Conservation (phyloP, 1,140 invertebrate genomes). For the Philopotamus ludificatus region DNA sequence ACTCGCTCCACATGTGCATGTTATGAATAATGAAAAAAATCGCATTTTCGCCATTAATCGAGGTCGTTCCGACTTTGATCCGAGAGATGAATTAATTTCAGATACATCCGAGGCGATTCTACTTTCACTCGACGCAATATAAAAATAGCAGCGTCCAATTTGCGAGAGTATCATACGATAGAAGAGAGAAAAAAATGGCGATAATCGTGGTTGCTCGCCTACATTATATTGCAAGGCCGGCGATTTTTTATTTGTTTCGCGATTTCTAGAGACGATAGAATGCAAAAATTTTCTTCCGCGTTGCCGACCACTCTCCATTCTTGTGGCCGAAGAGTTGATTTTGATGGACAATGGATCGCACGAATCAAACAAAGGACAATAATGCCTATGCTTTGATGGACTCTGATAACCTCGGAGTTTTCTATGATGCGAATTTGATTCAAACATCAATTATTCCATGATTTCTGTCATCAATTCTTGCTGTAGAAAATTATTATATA, state of each 20-base stretch:
- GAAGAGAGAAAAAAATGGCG: background rate
- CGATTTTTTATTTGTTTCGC: too few relatives aligned
- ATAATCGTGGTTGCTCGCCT: background rate
- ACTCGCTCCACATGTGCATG: slow-evolving; percentile 11
- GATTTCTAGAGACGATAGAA: background rate
- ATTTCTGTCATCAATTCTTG: too few relatives aligned
- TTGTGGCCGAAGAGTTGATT: background rate
- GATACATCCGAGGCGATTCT: slow-evolving; percentile 11
- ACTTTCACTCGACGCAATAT: slow-evolving; percentile 14
- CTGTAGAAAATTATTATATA: too few relatives aligned
- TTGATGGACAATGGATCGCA: too few relatives aligned
- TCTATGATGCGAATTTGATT: too few relatives aligned
- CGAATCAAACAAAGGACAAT: too few relatives aligned
- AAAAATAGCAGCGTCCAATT: background rate
- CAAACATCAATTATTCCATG: too few relatives aligned
- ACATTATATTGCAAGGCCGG: background rate
- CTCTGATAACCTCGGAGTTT: too few relatives aligned
- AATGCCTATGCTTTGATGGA: too few relatives aligned
- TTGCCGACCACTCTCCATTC: background rate
- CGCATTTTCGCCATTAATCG: slow-evolving; percentile 11
- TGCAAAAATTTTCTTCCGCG: background rate
- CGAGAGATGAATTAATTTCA: background rate
- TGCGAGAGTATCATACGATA: background rate
- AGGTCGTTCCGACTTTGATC: slow-evolving; percentile 16
- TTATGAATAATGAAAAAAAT: too few relatives aligned